Conservation (phyloP, 2,113 vertebrate genomes). For the Corythaeola cristata region DNA sequence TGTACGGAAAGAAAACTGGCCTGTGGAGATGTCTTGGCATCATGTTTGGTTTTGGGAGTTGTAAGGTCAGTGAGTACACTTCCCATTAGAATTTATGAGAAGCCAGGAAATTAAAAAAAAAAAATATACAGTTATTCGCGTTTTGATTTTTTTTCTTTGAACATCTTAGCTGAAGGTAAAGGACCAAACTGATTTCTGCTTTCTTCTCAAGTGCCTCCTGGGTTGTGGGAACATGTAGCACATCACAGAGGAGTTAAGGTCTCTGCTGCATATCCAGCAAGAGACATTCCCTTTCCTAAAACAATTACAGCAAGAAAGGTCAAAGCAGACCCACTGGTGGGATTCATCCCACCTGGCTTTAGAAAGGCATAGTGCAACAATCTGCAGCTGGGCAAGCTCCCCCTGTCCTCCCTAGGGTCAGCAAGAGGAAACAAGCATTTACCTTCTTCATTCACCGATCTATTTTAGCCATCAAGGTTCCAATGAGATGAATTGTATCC, state of each 20-base stretch:
- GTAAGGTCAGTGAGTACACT: not conserved
- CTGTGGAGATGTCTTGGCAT: not conserved
- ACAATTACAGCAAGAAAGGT: not conserved
- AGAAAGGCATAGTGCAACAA: not conserved
- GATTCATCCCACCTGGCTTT: not conserved
- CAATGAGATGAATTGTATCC: not conserved
- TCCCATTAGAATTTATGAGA: slow-evolving; percentile 7
- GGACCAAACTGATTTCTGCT: not conserved
- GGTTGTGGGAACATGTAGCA: not conserved
- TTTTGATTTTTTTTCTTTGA: not conserved
- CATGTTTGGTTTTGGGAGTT: not conserved
- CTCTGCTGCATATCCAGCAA: not conserved
- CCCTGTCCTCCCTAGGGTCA: not conserved
- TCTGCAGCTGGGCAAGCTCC: not conserved
- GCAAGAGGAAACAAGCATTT: not conserved
- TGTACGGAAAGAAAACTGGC: not conserved
- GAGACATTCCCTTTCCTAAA: not conserved
- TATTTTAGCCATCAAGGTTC: not conserved
- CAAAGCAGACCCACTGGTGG: not conserved
- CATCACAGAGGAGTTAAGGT: not conserved
- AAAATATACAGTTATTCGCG: not conserved
- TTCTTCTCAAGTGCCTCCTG: not conserved
- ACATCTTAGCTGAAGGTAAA: not conserved
- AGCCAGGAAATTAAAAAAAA: slow-evolving; percentile 15
- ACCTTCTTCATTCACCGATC: not conserved